These are phyloP conservation scores for Gerris lacustris DNA, from an alignment of 2,888 invertebrate species.

Conservation along the genomic window DNA sequence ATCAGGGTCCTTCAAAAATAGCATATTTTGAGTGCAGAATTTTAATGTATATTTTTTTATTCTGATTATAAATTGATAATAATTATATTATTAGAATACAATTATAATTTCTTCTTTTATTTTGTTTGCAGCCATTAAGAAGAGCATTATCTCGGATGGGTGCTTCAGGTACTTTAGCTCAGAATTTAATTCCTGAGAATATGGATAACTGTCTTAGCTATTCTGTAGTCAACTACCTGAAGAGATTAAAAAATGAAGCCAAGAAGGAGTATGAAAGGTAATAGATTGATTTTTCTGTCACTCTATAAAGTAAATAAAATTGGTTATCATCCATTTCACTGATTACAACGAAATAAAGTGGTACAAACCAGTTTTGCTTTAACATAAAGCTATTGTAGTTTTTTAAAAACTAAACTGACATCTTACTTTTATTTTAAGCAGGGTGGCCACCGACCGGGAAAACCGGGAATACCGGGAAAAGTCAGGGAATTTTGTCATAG, in stretches of 20 bases:
- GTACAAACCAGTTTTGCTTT: too few species aligned
- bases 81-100: too few species aligned
- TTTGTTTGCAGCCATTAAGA: slow-evolving; percentile 57
- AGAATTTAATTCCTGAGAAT: slow-evolving; percentile 79
- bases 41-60: too few species aligned
- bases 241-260: slow-evolving; percentile 87
- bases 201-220: slow-evolving; percentile 87
- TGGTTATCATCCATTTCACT: neutral
- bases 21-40: too few species aligned
- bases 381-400: too few species aligned
- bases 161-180: slow-evolving; percentile 60
- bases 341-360: neutral
- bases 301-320: neutral
- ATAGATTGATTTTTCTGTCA: slow-evolving; percentile 9
- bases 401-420: too few species aligned
- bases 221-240: slow-evolving; percentile 85
- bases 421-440: too few species aligned
- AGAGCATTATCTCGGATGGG: slow-evolving; percentile 85
- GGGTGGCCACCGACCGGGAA: too few species aligned
- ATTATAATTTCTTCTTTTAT: neutral
- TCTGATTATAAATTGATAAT: too few species aligned
- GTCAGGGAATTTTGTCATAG: too few species aligned
- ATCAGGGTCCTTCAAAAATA: too few species aligned
- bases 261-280: slow-evolving; percentile 70
- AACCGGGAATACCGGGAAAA: too few species aligned